phyloP scores from a whole-genome alignment of 2,113 vertebrate genomes.

The Psittacara wagleri region DNA sequence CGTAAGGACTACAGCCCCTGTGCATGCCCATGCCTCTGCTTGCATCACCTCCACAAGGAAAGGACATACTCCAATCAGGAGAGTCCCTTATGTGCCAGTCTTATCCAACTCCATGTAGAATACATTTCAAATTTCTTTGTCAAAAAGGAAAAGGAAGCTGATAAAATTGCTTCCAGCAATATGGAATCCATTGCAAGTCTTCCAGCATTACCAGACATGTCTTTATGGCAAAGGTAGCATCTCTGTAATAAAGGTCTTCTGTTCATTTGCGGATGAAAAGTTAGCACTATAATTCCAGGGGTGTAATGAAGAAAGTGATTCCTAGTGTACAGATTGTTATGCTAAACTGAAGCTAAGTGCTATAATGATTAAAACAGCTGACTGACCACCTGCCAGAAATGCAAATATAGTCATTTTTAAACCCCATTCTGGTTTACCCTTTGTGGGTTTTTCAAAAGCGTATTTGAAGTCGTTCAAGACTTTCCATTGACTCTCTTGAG shows the following conservation, averaged over 20 bases:
- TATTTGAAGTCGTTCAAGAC: not conserved
- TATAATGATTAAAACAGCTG: not conserved
- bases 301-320: not conserved
- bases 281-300: not conserved
- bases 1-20: not conserved
- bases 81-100: not conserved
- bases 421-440: not conserved
- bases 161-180: not conserved
- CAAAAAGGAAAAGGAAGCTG: not conserved
- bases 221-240: not conserved
- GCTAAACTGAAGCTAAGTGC: not conserved
- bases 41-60: not conserved
- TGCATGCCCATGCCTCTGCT: not conserved
- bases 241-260: not conserved
- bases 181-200: not conserved
- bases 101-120: not conserved
- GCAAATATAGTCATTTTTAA: not conserved
- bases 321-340: not conserved
- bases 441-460: not conserved
- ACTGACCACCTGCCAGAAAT: slow-evolving; percentile 1
- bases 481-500: not conserved
- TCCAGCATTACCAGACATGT: not conserved
- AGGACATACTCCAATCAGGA: not conserved
- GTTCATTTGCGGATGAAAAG: not conserved
- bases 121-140: not conserved